Conservation (phyloP, 1,140 invertebrate genomes). For the Zaprionus capensis region DNA sequence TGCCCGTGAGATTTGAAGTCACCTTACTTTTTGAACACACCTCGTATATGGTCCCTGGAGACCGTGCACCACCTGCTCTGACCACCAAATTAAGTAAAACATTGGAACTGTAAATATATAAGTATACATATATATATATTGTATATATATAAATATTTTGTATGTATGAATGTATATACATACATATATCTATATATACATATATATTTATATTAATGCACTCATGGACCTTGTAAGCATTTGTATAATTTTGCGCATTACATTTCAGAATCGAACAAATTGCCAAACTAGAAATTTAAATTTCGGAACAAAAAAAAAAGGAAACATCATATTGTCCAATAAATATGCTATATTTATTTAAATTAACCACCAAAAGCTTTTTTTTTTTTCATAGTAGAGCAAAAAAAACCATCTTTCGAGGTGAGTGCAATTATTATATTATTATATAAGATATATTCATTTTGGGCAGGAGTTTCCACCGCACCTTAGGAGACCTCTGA, state of each 20-base stretch:
- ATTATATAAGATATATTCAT: too few species aligned
- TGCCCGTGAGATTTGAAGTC: too few species aligned
- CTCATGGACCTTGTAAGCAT: not conserved
- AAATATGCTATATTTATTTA: conserved; percentile 5
- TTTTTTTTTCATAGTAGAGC: not conserved
- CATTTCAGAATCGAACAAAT: not conserved
- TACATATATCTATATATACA: not conserved
- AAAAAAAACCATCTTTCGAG: not conserved
- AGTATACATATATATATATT: not conserved
- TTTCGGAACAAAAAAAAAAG: conserved; percentile 3
- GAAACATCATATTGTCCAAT: not conserved
- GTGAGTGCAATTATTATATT: not conserved
- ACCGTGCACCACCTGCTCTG: not conserved
- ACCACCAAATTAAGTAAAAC: not conserved
- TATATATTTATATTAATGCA: conserved; percentile 27
- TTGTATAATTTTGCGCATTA: not conserved
- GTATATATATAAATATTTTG: conserved; percentile 18
- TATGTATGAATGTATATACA: conserved; percentile 12
- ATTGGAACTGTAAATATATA: conserved; percentile 1
- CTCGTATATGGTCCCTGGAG: not conserved
- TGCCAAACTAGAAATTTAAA: conserved; percentile 27
- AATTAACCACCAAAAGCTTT: not conserved
- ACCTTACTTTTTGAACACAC: too few species aligned
- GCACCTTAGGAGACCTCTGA: too few species aligned
- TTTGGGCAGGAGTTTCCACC: too few species aligned